Evolutionary conservation across 2,888 invertebrate genomes (phyloP), one percentile per base, ranked within the genome.

Genomic region (Lobophora halterata): DNA sequence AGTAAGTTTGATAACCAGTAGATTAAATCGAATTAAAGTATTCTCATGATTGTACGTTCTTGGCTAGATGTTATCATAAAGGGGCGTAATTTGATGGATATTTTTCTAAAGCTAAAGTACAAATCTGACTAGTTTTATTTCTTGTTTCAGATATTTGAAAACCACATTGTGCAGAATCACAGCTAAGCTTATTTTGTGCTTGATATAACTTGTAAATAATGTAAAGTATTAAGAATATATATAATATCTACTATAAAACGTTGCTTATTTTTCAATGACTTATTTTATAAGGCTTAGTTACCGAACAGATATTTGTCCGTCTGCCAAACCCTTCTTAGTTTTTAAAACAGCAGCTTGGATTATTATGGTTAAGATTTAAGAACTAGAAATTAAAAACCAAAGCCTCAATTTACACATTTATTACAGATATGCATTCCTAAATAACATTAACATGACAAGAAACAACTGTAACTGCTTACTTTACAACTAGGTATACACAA

Each of bases 361-460:
- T n/a, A n/a, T n/a, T n/a, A n/a, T n/a, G n/a, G n/a, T n/a, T n/a
- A n/a, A n/a, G n/a, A n/a, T n/a, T n/a, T n/a, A n/a, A n/a, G n/a
- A n/a, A n/a, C n/a, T n/a, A n/a, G n/a, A n/a, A n/a, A n/a, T n/a
- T n/a, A 21, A 20, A 10, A 36, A 12, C 7, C 11, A 36, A n/a
- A n/a, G 30, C 6, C 40, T 75, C 71, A 80, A 80, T 83, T 78
- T 82, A 81, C 86, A 83, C 86, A 82, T 87, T 86, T 85, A 87
- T 78, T 86, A 83, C 79, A 82, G 81, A 86, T 85, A 86, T 83
- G 81, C 79, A 69, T 66, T 79, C 67, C 78, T 85, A 83, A 69
- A 79, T 78, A 83, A 85, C 78, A 76, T 75, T 69, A 73, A 72
- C 70, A 71, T 60, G 76, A 79, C 72, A 54, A 68, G 74, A 79